Base-by-base conservation (phyloP, 2,888 invertebrate species). In the Anoncus sp. region DNA sequence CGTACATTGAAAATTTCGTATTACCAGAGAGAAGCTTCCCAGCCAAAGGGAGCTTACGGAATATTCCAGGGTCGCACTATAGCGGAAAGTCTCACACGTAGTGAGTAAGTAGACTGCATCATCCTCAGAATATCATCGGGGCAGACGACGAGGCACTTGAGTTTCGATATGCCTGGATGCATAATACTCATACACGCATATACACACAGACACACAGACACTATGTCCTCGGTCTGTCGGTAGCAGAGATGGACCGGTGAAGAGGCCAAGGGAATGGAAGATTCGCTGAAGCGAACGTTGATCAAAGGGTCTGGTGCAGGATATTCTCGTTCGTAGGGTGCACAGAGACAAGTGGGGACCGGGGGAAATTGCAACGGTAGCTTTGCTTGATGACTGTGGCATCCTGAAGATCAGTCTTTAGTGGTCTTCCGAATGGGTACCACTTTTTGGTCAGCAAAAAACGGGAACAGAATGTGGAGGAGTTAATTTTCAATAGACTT, bases 81-180 rank as follows among this genome's bases (percentile, higher is more conserved):
- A 40, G 40, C 55, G 14, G 16, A 3, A 16, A n/a, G 35, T 27
- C 3, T 6, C n/a, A 55, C 55, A 24, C 12, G 22, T 14, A 22
- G 10, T 12, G 55, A n/a, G 55, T 31, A 31, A 55, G 31, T 31
- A 31, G 27, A 31, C 31, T 55, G 55, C 27, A 55, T 55, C 51
- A 14, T 27, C 31, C 55, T n/a, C 16, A 14, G 31, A 31, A 31
- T 55, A 55, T 24, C 55, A 55, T 27, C 55, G 31, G 4, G 14
- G n/a, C 55, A 55, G 31, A 31, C 35, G 55, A 55, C 55, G 16
- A 51, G n/a, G 14, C 14, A 20, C 55, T 31, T 12, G 55, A 55
- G 55, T 14, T 16, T 55, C 27, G 31, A 55, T 31, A 55, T 27
- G 31, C 55, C n/a, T 35, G 22, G 31, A 3, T 55, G 55, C 31